Conservation (phyloP, 2,888 invertebrate species). For the Pantelozetes paolii region DNA sequence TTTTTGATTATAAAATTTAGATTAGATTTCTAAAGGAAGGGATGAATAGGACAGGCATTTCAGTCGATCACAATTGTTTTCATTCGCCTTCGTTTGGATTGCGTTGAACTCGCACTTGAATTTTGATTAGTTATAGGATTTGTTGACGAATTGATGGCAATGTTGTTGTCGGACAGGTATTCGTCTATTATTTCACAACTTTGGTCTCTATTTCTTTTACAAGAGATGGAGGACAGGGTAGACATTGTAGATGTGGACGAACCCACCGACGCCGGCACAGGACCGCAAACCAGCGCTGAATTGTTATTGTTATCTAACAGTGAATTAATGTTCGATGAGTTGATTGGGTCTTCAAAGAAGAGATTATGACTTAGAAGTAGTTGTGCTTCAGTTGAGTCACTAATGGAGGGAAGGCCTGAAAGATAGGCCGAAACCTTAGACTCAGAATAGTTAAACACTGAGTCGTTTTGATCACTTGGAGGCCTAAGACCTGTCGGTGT, state of each 20-base stretch:
- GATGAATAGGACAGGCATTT: slow-evolving; percentile 25
- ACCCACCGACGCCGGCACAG: slow-evolving; percentile 4
- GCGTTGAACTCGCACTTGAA: slow-evolving; percentile 3
- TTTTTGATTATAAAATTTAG: neutral
- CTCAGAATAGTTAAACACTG: slow-evolving; percentile 46
- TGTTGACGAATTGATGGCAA: neutral
- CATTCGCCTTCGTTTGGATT: slow-evolving; percentile 36
- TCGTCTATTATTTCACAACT: slow-evolving; percentile 45
- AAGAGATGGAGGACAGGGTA: slow-evolving; percentile 29
- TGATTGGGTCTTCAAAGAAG: slow-evolving; percentile 20
- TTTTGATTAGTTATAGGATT: neutral
- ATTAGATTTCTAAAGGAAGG: neutral
- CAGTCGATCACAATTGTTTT: slow-evolving; percentile 41
- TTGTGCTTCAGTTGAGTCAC: slow-evolving; percentile 36
- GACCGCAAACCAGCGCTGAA: neutral
- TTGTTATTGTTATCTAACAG: slow-evolving; percentile 24
- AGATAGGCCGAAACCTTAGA: slow-evolving; percentile 46
- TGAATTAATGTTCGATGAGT: slow-evolving; percentile 22
- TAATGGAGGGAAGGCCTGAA: slow-evolving; percentile 44
- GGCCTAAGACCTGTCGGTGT: slow-evolving; percentile 35
- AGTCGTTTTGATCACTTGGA: slow-evolving; percentile 40
- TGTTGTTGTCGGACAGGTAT: slow-evolving; percentile 15
- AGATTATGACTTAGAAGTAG: slow-evolving; percentile 38
- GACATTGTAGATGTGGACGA: slow-evolving; percentile 34
- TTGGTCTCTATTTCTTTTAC: slow-evolving; percentile 41